Conservation (phyloP, 1,140 invertebrate genomes). For the Zaprionus inermis region DNA sequence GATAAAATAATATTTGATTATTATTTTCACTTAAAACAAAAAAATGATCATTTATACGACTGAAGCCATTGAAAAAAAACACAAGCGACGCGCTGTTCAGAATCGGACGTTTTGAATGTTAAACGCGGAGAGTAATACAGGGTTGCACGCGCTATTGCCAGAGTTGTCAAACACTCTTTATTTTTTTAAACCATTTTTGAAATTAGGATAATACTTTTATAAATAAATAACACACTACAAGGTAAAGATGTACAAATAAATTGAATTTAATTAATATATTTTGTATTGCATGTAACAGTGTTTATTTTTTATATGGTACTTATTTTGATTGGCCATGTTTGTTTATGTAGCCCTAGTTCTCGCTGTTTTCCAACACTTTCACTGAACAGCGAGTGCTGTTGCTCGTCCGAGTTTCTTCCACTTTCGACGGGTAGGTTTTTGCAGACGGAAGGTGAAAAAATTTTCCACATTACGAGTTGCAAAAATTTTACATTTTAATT, state of each 20-base stretch:
- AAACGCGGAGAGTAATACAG: slow-evolving; percentile 45
- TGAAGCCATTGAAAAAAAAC: slow-evolving; percentile 31
- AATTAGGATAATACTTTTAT: not conserved
- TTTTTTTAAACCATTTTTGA: not conserved
- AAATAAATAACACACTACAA: not conserved
- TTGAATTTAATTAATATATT: not conserved
- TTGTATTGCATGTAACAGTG: not conserved
- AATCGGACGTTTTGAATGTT: slow-evolving; percentile 60
- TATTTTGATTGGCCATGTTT: slow-evolving; percentile 11
- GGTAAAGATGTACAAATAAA: not conserved
- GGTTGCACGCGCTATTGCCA: slow-evolving; percentile 19
- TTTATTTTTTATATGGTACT: not conserved
- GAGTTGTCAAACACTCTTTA: not conserved
- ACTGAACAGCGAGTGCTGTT: slow-evolving; percentile 30
- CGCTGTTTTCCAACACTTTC: slow-evolving; percentile 42
- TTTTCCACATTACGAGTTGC: slow-evolving; percentile 77
- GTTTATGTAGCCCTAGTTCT: slow-evolving; percentile 12
- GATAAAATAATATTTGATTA: slow-evolving; percentile 17
- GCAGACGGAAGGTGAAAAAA: slow-evolving; percentile 78
- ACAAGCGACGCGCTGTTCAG: slow-evolving; percentile 40
- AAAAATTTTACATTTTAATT: slow-evolving; percentile 39
- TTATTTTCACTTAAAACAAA: slow-evolving; percentile 14
- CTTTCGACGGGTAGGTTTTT: slow-evolving; percentile 81
- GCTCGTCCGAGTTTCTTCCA: slow-evolving; percentile 70
- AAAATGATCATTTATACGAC: slow-evolving; percentile 2